phyloP scores from a whole-genome alignment of 1,140 invertebrate species.

The Musca vetustissima region DNA sequence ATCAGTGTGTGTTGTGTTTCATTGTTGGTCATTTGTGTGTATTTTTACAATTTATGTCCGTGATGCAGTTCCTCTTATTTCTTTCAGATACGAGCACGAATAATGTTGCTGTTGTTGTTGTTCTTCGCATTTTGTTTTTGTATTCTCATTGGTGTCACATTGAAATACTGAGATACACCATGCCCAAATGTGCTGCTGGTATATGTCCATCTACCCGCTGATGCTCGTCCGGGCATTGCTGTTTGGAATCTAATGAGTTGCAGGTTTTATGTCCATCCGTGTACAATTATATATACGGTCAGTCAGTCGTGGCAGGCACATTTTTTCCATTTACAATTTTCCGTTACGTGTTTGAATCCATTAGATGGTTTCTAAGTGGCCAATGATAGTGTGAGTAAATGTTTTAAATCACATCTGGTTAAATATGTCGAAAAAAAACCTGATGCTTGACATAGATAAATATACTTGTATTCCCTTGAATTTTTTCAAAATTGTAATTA shows the following conservation, averaged over 20 bases:
- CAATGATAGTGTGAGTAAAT: constrained; percentile 12
- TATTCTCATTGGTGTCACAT: constrained; percentile 9
- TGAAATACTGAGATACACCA: background rate
- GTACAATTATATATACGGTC: background rate
- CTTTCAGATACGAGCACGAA: background rate
- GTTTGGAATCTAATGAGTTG: constrained; percentile 16
- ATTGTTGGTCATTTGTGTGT: background rate
- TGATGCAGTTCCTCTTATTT: constrained; percentile 1
- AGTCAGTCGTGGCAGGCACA: background rate
- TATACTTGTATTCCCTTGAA: too few relatives aligned
- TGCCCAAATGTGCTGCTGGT: too few relatives aligned
- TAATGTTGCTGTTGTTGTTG: background rate
- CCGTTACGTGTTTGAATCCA: constrained; percentile 15
- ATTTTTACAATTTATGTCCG: constrained; percentile 16
- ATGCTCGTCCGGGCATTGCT: background rate
- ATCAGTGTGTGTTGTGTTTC: constrained; percentile 14
- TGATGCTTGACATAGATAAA: too few relatives aligned
- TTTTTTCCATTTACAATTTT: background rate
- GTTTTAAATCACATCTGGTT: constrained; percentile 17
- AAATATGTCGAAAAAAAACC: background rate
- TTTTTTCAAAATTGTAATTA: too few relatives aligned
- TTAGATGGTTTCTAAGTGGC: background rate
- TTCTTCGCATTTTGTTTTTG: background rate
- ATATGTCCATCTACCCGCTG: background rate
- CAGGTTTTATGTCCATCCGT: constrained; percentile 6